phyloP scores from a whole-genome alignment of 2,113 vertebrate genomes.

The Cottus gobio region DNA sequence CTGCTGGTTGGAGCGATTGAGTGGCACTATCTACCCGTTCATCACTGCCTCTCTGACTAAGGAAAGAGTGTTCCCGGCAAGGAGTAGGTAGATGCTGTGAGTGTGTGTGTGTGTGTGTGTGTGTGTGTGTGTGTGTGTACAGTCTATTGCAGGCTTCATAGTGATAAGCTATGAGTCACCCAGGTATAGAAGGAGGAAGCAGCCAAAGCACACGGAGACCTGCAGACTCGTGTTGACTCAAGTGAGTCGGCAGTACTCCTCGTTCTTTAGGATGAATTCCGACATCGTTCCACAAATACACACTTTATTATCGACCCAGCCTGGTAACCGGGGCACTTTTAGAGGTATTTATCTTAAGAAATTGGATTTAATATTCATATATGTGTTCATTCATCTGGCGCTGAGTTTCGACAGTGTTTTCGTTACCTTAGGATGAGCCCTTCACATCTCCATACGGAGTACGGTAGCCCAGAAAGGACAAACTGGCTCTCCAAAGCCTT shows the following conservation, averaged over 20 bases:
- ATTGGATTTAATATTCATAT: not conserved
- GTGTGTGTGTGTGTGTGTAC: not conserved
- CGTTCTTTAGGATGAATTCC: conserved; percentile 2
- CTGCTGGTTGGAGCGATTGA: conserved; percentile 19
- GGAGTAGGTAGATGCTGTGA: conserved; percentile 12
- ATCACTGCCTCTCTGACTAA: conserved; percentile 22
- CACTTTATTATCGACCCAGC: not conserved
- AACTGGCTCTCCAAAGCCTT: too few relatives aligned
- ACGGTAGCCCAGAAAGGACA: too few relatives aligned
- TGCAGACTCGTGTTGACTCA: conserved; percentile 23
- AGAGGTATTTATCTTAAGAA: not conserved
- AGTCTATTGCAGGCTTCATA: conserved; percentile 21
- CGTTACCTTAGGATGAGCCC: too few relatives aligned
- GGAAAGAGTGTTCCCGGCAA: conserved; percentile 23
- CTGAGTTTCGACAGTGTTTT: not conserved
- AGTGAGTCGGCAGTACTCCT: conserved; percentile 19
- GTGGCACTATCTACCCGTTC: conserved; percentile 53
- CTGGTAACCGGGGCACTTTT: not conserved
- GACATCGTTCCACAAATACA: conserved; percentile 10
- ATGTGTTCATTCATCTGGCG: not conserved
- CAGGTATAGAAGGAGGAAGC: conserved; percentile 18
- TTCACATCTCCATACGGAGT: too few relatives aligned
- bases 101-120: conserved; percentile 1
- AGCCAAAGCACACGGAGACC: conserved; percentile 31
- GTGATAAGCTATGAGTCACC: conserved; percentile 53